These are phyloP conservation scores for Tinea pellionella DNA, from an alignment of 2,888 invertebrate genomes.

Conservation along the genomic window DNA sequence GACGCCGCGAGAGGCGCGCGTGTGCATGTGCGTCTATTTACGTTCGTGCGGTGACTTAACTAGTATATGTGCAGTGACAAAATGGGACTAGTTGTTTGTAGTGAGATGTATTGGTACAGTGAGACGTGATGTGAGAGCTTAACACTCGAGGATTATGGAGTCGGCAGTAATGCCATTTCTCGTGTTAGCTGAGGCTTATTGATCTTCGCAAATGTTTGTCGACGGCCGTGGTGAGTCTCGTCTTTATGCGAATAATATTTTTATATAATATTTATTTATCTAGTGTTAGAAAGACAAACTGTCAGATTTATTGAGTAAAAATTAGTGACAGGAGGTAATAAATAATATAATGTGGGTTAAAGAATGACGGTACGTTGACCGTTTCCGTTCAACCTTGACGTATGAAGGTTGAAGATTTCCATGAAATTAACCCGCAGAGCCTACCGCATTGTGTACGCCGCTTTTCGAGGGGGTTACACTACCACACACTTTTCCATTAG, in stretches of 20 bases:
- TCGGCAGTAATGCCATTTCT: conserved; percentile 8
- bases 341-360: neutral
- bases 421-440: conserved; percentile 6
- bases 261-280: neutral
- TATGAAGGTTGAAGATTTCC: conserved; percentile 10
- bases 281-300: neutral
- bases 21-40: neutral
- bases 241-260: neutral
- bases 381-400: conserved; percentile 2
- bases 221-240: conserved; percentile 56
- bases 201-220: conserved; percentile 45
- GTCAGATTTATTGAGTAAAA: neutral
- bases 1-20: conserved; percentile 5
- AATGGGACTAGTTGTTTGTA: conserved; percentile 35
- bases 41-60: neutral
- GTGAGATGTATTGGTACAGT: conserved; percentile 44
- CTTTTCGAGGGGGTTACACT: neutral
- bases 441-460: conserved; percentile 1
- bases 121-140: conserved; percentile 23
- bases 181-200: conserved; percentile 40
- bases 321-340: neutral
- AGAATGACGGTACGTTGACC: neutral
- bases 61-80: neutral
- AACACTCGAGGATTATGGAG: conserved; percentile 28
- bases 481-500: neutral